These are phyloP conservation scores for Listronotus bonariensis DNA, from an alignment of 1,140 invertebrate species.

Conservation along the genomic window DNA sequence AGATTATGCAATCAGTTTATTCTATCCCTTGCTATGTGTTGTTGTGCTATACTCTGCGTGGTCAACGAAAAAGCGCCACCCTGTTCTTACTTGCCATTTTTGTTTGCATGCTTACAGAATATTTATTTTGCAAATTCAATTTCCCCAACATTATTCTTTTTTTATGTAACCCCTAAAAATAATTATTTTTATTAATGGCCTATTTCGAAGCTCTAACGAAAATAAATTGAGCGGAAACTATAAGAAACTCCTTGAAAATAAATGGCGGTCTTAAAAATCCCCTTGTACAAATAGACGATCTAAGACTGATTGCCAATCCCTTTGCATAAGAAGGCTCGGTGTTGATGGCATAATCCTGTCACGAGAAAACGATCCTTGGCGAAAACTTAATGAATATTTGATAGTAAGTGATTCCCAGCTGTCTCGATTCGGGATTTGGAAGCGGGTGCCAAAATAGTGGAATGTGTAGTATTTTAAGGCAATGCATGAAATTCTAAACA, in stretches of 20 bases:
- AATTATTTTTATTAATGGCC: too few species aligned
- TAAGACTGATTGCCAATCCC: slow-evolving; percentile 9
- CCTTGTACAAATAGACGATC: slow-evolving; percentile 8
- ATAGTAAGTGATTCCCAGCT: slow-evolving; percentile 8
- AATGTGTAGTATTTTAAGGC: slow-evolving; percentile 1
- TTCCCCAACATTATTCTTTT: too few species aligned
- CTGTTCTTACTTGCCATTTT: too few species aligned
- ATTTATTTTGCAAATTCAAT: too few species aligned
- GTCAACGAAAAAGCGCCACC: too few species aligned
- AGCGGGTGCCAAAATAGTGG: slow-evolving; percentile 1
- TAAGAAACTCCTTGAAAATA: not conserved
- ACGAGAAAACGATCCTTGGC: slow-evolving; percentile 1
- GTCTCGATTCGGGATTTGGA: not conserved
- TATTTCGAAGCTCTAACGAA: too few species aligned
- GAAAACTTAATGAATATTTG: slow-evolving; percentile 17
- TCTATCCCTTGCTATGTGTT: too few species aligned
- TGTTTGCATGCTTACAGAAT: too few species aligned
- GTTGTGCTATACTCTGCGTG: too few species aligned
- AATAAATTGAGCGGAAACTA: too few species aligned
- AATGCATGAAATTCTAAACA: slow-evolving; percentile 1
- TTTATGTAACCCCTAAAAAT: too few species aligned
- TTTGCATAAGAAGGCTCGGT: slow-evolving; percentile 12
- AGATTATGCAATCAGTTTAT: too few species aligned
- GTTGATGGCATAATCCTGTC: slow-evolving; percentile 15
- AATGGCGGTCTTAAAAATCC: slow-evolving; percentile 9